Evolutionary conservation across 2,797 vertebrate genomes (phyloP).

Genomic region (Esox masquinongy): DNA sequence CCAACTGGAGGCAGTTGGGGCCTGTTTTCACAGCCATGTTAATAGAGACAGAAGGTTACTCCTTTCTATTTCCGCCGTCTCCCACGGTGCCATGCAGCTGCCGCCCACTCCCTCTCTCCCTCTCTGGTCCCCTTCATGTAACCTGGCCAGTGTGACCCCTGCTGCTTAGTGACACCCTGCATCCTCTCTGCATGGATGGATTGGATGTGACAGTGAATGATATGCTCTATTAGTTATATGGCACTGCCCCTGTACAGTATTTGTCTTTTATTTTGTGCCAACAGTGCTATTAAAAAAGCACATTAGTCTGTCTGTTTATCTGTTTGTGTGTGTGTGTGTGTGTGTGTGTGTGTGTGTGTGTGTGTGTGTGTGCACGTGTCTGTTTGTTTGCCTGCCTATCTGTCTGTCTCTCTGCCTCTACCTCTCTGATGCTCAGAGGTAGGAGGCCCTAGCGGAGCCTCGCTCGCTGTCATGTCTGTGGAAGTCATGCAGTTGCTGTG

Average conservation of each 20-base stretch:
- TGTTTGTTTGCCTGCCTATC: background rate
- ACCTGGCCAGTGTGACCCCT: conserved; percentile 2
- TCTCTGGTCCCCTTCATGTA: conserved; percentile 10
- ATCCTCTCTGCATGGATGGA: conserved; percentile 19
- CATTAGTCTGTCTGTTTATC: no score
- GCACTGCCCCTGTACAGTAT: conserved; percentile 49
- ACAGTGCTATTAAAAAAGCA: no score
- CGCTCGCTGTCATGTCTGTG: background rate
- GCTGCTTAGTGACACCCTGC: conserved; percentile 5
- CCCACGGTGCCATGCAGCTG: conserved; percentile 58
- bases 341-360: no score
- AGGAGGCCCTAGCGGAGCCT: conserved; percentile 11
- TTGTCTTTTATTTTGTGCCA: background rate
- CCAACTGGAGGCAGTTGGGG: conserved; percentile 55
- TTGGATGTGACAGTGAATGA: conserved; percentile 70
- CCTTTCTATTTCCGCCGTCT: conserved; percentile 32
- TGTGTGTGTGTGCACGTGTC: no score
- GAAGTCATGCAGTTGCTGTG: conserved; percentile 50
- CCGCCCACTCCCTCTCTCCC: conserved; percentile 33
- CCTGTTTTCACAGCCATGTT: conserved; percentile 59
- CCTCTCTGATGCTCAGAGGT: background rate
- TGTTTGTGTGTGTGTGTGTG: no score
- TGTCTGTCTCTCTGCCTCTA: background rate
- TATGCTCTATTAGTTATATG: conserved; percentile 61
- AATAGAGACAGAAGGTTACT: conserved; percentile 57